These are phyloP conservation scores for Eupithecia dodoneata DNA, from an alignment of 2,888 invertebrate genomes.

Conservation along the genomic window DNA sequence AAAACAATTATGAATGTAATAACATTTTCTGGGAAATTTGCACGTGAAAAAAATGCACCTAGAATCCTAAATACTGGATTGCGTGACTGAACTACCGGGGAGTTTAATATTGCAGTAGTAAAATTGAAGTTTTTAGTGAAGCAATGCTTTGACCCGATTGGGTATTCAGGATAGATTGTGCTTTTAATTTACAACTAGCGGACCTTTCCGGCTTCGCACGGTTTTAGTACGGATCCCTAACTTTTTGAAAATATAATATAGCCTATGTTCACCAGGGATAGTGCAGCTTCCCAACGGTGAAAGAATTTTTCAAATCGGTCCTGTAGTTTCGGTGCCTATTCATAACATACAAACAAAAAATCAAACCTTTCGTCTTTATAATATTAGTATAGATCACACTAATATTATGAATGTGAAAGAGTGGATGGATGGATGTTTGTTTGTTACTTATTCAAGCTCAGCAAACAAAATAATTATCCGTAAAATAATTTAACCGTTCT, in stretches of 20 bases:
- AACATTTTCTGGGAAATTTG: constrained; percentile 62
- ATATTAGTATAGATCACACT: not conserved
- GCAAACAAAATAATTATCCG: not conserved
- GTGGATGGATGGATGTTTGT: not conserved
- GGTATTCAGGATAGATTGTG: not conserved
- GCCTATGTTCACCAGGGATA: too few species aligned
- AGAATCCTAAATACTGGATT: constrained; percentile 69
- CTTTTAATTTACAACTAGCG: not conserved
- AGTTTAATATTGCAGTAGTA: constrained; percentile 49
- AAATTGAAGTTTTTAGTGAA: constrained; percentile 25
- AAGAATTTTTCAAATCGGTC: too few species aligned
- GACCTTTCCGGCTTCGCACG: too few species aligned
- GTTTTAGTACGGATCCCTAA: too few species aligned
- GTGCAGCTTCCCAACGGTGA: too few species aligned
- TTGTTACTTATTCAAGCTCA: not conserved
- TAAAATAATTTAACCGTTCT: too few species aligned
- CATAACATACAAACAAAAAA: too few species aligned
- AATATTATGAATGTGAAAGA: not conserved
- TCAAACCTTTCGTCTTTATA: too few species aligned
- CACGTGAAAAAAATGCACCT: constrained; percentile 62
- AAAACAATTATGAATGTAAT: constrained; percentile 50
- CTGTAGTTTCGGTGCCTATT: too few species aligned
- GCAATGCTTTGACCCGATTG: not conserved
- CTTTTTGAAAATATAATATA: too few species aligned
- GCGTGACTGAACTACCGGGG: constrained; percentile 64